Conservation (phyloP, 2,113 vertebrate genomes). For the Plectropomus leopardus region DNA sequence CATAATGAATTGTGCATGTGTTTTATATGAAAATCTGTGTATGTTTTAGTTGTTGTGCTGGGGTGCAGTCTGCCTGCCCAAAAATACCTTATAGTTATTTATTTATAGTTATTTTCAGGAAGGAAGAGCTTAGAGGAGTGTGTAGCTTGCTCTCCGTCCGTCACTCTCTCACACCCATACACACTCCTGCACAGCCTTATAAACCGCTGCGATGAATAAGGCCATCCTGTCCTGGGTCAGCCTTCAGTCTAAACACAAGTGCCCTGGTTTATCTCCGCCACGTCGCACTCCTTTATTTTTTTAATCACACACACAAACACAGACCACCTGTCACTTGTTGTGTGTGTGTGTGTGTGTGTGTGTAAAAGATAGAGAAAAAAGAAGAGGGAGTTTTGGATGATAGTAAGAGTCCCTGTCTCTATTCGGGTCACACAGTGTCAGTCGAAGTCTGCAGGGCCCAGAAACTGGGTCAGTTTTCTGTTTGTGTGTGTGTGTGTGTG, state of each 20-base stretch:
- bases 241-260: slow-evolving; percentile 61
- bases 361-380: not conserved
- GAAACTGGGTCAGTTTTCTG: slow-evolving; percentile 67
- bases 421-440: slow-evolving; percentile 66
- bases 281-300: slow-evolving; percentile 50
- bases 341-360: slow-evolving; percentile 8
- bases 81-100: not conserved
- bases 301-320: slow-evolving; percentile 44
- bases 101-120: slow-evolving; percentile 6
- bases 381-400: slow-evolving; percentile 29
- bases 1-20: not conserved
- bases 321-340: slow-evolving; percentile 40
- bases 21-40: not conserved
- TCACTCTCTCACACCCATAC: not conserved
- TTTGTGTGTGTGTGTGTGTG: slow-evolving; percentile 10
- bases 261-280: slow-evolving; percentile 52
- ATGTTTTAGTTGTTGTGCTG: not conserved
- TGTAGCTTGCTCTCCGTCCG: not conserved
- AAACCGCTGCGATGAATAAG: slow-evolving; percentile 46
- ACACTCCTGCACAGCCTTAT: slow-evolving; percentile 9
- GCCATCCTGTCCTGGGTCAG: slow-evolving; percentile 65
- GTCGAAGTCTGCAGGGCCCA: slow-evolving; percentile 59
- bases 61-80: not conserved
- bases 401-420: slow-evolving; percentile 46
- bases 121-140: not conserved